Percentiles rank a stretch among this genome's conserved stretches.
Evolutionary conservation across 1,140 invertebrate species (phyloP).

Genomic region (Drosophila arizonae): DNA sequence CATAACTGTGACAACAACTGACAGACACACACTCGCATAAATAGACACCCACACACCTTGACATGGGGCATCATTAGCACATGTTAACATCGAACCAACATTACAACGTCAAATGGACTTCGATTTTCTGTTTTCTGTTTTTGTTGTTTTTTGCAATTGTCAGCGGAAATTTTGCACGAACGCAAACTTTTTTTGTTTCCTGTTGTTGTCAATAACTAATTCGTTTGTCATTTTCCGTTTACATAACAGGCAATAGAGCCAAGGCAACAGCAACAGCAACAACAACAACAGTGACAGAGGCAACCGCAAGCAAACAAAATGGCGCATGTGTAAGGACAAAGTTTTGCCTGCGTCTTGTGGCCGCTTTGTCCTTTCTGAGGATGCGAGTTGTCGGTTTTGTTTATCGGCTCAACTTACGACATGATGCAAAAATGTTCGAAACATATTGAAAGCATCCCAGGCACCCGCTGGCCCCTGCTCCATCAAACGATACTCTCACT

Average conservation of each 20-base stretch:
- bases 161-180: slow-evolving; percentile 75
- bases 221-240: slow-evolving; percentile 81
- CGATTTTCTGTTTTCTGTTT: slow-evolving; percentile 22
- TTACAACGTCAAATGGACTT: slow-evolving; percentile 40
- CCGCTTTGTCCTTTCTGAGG: slow-evolving; percentile 52
- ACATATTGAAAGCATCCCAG: slow-evolving; percentile 68
- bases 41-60: not conserved
- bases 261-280: slow-evolving; percentile 7
- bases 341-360: slow-evolving; percentile 63
- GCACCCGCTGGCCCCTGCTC: not conserved
- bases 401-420: slow-evolving; percentile 67
- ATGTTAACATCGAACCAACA: slow-evolving; percentile 25
- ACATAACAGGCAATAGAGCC: slow-evolving; percentile 62
- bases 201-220: slow-evolving; percentile 81
- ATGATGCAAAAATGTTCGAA: slow-evolving; percentile 75
- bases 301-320: slow-evolving; percentile 69
- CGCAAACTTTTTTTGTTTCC: slow-evolving; percentile 70
- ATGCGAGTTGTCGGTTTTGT: slow-evolving; percentile 57
- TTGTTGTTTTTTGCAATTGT: slow-evolving; percentile 41
- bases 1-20: slow-evolving; percentile 27
- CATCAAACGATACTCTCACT: too few species aligned
- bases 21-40: slow-evolving; percentile 13
- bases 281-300: slow-evolving; percentile 10
- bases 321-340: slow-evolving; percentile 71
- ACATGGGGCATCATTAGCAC: slow-evolving; percentile 68